phyloP scores from a whole-genome alignment of 2,797 vertebrate genomes.

The Trachops cirrhosus region DNA sequence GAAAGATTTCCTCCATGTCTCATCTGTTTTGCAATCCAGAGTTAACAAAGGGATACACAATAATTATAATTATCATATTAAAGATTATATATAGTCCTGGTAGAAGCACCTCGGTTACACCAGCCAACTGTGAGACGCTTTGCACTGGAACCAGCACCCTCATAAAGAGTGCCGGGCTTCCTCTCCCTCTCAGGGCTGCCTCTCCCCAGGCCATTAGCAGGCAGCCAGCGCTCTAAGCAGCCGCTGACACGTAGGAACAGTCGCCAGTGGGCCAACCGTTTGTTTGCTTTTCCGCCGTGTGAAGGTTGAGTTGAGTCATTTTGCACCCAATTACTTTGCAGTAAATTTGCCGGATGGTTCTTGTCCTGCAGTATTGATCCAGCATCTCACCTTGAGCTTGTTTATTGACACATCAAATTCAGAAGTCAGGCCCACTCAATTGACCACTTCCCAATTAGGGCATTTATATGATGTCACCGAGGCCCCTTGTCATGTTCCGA shows the following conservation, averaged over 20 bases:
- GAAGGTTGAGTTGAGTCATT: constrained; percentile 95
- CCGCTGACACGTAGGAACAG: constrained; percentile 86
- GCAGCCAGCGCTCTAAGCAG: constrained; percentile 76
- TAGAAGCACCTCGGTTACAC: constrained; percentile 57
- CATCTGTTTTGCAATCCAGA: not conserved
- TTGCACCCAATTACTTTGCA: constrained; percentile 99
- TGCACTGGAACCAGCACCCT: constrained; percentile 63
- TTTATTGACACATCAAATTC: constrained; percentile 99
- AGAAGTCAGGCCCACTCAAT: constrained; percentile 91
- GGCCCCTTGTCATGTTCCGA: constrained; percentile 86
- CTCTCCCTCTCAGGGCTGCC: constrained; percentile 13
- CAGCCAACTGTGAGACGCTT: constrained; percentile 62
- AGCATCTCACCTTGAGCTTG: constrained; percentile 99
- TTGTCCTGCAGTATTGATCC: constrained; percentile 98
- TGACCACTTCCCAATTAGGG: constrained; percentile 98
- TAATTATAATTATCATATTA: not conserved
- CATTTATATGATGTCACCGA: constrained; percentile 99
- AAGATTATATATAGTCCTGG: constrained; percentile 61
- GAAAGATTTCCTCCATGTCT: not conserved
- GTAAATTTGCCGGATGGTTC: constrained; percentile 99
- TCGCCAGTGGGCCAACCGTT: constrained; percentile 80
- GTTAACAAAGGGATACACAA: not conserved
- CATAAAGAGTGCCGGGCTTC: constrained; percentile 29
- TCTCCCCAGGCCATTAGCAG: constrained; percentile 77
- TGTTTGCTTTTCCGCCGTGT: constrained; percentile 86